phyloP scores from a whole-genome alignment of 1,140 invertebrate genomes.

The Asbolus verrucosus region DNA sequence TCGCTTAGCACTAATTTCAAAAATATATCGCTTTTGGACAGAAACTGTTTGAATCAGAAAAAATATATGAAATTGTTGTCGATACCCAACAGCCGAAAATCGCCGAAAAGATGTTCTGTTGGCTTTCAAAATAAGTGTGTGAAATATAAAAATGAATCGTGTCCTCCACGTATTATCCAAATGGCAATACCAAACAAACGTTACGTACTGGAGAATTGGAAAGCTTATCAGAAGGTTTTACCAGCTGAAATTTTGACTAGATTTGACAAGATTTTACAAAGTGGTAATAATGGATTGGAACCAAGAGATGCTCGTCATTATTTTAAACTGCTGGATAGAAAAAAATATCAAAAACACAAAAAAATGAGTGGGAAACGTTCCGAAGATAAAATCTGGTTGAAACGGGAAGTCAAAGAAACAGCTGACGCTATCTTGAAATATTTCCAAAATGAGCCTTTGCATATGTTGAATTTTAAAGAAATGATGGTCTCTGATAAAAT shows the following conservation, averaged over 20 bases:
- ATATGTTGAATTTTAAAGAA: conserved; percentile 11
- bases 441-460: conserved; percentile 17
- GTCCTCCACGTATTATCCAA: conserved; percentile 1
- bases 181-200: conserved; percentile 6
- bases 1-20: not conserved
- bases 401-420: not conserved
- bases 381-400: conserved; percentile 4
- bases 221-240: not conserved
- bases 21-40: not conserved
- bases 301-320: not conserved
- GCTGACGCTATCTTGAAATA: not conserved
- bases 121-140: not conserved
- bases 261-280: not conserved
- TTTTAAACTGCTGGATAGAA: not conserved
- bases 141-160: not conserved
- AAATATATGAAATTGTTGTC: conserved; percentile 19
- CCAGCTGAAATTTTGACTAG: not conserved
- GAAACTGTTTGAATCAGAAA: conserved; percentile 8
- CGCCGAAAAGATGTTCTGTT: not conserved
- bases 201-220: not conserved
- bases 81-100: not conserved
- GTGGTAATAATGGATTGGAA: not conserved
- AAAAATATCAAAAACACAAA: conserved; percentile 5
- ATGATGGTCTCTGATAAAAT: conserved; percentile 27
- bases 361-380: not conserved